Percentiles rank a stretch among this genome's conserved stretches.
phyloP scores from a whole-genome alignment of 2,888 invertebrate genomes.

The Drosophila quasianomalipes region DNA sequence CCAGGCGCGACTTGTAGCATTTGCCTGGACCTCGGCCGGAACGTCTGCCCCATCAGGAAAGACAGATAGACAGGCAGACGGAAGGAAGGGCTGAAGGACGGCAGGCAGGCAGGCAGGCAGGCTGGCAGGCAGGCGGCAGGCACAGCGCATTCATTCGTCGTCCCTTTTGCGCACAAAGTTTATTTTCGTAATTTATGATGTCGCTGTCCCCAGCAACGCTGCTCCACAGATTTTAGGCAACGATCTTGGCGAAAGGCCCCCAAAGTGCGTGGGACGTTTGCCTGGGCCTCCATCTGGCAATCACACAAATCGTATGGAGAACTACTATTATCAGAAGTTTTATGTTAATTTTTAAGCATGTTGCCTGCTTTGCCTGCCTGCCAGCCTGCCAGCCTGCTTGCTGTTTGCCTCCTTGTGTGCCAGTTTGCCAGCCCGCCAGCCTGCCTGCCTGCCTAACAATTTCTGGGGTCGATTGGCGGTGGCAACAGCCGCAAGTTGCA shows the following conservation, averaged over 20 bases:
- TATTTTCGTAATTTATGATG: constrained; percentile 83
- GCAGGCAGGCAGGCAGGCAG: not conserved
- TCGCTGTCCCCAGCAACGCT: constrained; percentile 56
- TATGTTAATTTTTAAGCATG: constrained; percentile 82
- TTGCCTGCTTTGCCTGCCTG: constrained; percentile 48
- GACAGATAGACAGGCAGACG: constrained; percentile 7
- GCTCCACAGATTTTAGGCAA: constrained; percentile 55
- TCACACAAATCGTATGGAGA: constrained; percentile 69
- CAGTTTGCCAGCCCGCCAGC: constrained; percentile 27
- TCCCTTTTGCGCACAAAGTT: constrained; percentile 68
- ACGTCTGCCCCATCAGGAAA: constrained; percentile 11
- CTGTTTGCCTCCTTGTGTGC: constrained; percentile 34
- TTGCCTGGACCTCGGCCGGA: constrained; percentile 20
- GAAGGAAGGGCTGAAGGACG: not conserved
- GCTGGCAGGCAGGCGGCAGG: not conserved
- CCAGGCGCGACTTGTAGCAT: constrained; percentile 47
- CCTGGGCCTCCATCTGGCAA: constrained; percentile 47
- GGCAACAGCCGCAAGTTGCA: constrained; percentile 66
- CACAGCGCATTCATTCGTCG: constrained; percentile 32
- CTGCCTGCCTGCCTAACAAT: constrained; percentile 46
- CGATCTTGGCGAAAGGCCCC: constrained; percentile 9
- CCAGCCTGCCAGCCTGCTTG: constrained; percentile 25
- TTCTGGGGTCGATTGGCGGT: constrained; percentile 48
- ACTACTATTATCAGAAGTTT: constrained; percentile 82
- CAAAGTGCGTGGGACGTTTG: constrained; percentile 49